A percentile compares a stretch with the other conserved stretches of the same genome.
phyloP scores from a whole-genome alignment of 2,113 vertebrate genomes.

The Oreochromis spilurus region DNA sequence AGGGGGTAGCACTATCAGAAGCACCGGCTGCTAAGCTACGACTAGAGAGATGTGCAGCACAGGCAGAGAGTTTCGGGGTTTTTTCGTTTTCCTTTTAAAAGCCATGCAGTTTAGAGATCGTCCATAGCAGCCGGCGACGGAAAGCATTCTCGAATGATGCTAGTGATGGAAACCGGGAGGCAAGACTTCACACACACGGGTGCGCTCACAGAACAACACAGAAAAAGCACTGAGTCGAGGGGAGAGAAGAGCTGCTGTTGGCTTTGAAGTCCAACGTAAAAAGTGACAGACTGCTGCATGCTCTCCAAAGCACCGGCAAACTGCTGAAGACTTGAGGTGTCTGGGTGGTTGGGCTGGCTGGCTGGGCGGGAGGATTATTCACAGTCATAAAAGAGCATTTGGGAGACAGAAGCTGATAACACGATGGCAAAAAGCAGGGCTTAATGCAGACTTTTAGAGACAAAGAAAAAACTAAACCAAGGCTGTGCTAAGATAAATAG shows the following conservation, averaged over 20 bases:
- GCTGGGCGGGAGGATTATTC: background rate
- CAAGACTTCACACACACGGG: slow-evolving; percentile 27
- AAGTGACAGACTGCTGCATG: slow-evolving; percentile 43
- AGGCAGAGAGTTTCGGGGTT: background rate
- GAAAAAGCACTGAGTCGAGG: slow-evolving; percentile 13
- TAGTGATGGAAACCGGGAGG: slow-evolving; percentile 24
- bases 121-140: slow-evolving; percentile 62
- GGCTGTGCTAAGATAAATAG: slow-evolving; percentile 17
- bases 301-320: slow-evolving; percentile 42
- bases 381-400: background rate
- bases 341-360: background rate
- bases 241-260: slow-evolving; percentile 48
- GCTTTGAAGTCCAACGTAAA: slow-evolving; percentile 37
- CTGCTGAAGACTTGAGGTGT: slow-evolving; percentile 22
- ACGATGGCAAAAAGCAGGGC: background rate
- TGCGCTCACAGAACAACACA: background rate
- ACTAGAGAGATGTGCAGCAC: slow-evolving; percentile 41
- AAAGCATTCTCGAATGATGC: slow-evolving; percentile 14
- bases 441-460: background rate
- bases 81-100: background rate
- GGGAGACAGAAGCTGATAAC: background rate
- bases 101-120: slow-evolving; percentile 65
- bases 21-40: slow-evolving; percentile 69
- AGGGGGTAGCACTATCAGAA: background rate
- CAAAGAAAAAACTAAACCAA: background rate